Conservation (phyloP, 2,888 invertebrate species). For the Lasioglossum oenotherae region DNA sequence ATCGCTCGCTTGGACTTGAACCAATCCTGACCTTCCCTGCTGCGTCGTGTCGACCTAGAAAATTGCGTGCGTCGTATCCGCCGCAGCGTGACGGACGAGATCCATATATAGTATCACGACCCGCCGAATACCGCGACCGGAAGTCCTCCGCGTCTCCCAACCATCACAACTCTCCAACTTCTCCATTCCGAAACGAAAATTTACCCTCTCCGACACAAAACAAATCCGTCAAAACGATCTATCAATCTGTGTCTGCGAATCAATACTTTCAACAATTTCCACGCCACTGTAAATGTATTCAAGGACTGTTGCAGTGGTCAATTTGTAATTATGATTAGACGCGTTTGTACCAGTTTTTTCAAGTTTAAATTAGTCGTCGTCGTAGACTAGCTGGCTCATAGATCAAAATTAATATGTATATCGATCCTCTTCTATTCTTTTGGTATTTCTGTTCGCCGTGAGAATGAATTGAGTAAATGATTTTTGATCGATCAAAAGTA, state of each 20-base stretch:
- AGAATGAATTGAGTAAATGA: no score
- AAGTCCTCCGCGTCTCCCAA: constrained; percentile 24
- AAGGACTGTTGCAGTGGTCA: not conserved
- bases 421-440: no score
- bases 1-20: constrained; percentile 81
- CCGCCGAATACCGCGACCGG: constrained; percentile 44
- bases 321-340: not conserved
- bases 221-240: no score
- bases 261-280: not conserved
- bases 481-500: no score
- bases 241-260: not conserved
- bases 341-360: not conserved
- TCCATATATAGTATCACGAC: constrained; percentile 57
- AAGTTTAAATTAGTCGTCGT: not conserved
- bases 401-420: no score
- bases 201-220: not conserved
- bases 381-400: no score
- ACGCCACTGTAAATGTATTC: not conserved
- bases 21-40: constrained; percentile 83
- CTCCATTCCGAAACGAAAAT: not conserved
- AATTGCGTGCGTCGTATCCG: constrained; percentile 74
- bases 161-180: not conserved
- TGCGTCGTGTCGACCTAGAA: constrained; percentile 80
- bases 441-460: no score
- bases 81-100: constrained; percentile 52